A percentile compares a stretch with the other conserved stretches of the same genome.
These are phyloP conservation scores for Leptinotarsa tumamoca DNA, from an alignment of 2,888 invertebrate genomes.

Conservation along the genomic window DNA sequence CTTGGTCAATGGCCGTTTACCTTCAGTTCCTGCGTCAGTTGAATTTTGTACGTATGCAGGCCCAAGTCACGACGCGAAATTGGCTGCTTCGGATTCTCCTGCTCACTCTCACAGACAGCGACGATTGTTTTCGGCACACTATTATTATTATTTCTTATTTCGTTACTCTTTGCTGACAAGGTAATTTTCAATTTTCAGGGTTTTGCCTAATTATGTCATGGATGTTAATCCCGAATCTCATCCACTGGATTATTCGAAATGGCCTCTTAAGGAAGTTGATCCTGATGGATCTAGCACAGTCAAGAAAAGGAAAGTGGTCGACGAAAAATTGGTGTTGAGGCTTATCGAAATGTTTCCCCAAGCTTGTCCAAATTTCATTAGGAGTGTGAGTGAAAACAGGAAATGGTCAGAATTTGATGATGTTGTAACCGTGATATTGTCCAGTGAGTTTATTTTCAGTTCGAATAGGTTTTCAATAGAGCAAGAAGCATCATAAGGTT, in stretches of 20 bases:
- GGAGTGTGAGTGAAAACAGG: conserved; percentile 49
- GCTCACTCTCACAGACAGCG: no score
- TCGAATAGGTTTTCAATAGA: not conserved
- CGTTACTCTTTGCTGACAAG: no score
- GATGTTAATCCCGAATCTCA: not conserved
- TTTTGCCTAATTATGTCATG: not conserved
- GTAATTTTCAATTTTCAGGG: not conserved
- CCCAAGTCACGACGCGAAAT: no score
- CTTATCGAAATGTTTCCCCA: conserved; percentile 59
- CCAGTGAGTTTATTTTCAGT: conserved; percentile 28
- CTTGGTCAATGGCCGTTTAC: no score
- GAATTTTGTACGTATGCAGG: no score
- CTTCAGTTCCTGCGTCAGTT: no score
- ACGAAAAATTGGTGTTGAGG: conserved; percentile 45
- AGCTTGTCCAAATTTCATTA: conserved; percentile 55
- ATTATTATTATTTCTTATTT: no score
- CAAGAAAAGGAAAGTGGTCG: conserved; percentile 21
- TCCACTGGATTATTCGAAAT: not conserved
- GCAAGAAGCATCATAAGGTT: no score
- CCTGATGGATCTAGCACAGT: not conserved
- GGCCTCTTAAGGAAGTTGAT: not conserved
- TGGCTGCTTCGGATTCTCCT: no score
- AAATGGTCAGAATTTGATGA: conserved; percentile 46
- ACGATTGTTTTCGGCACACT: no score
- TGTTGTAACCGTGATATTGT: conserved; percentile 46